Base-by-base conservation (phyloP, 2,888 invertebrate genomes). In the Incurvaria masculella region DNA sequence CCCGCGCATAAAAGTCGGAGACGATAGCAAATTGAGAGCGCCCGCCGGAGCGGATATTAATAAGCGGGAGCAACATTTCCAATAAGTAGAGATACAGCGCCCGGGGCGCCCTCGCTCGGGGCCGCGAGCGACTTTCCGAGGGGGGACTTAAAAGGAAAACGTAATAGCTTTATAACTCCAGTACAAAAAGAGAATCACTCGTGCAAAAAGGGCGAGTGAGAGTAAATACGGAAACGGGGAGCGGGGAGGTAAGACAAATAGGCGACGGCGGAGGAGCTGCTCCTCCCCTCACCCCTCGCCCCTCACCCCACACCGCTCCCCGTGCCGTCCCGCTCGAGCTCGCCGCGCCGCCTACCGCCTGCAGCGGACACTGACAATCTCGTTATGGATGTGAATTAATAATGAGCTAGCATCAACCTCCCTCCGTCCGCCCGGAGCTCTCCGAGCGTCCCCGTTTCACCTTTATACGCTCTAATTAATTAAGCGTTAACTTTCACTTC, bases 351-450 rank as follows among this genome's bases (percentile, higher is more conserved):
- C 41, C 39, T 11, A 26, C 16, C 17, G 20, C 41, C 39, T 11
- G 40, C 11, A 21, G 66, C 67, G 66, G 66, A 66, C 46, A 66
- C 72, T 68, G 71, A 70, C 71, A 73, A 75, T 73, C 70, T 72
- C 71, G 72, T 73, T 73, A 73, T 68, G 69, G 68, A 72, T 68
- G 72, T 76, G 72, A 76, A 76, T 76, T 74, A 76, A 74, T 73
- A 75, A 75, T 74, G 70, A 72, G 69, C 67, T 63, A 68, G 70
- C 72, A 72, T 71, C 71, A 70, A 70, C 68, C 66, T 61, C 64
- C 61, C 63, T 19, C 23, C 11, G 44, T 44, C 63, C 65, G 67
- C n/a, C n/a, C n/a, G n/a, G n/a, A n/a, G n/a, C n/a, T n/a, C n/a
- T n/a, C n/a, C n/a, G n/a, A n/a, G n/a, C n/a, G n/a, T n/a, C n/a